Percentiles rank a stretch among this genome's conserved stretches.
Conservation (phyloP, 1,140 invertebrate genomes). For the Pentalonia nigronervosa region DNA sequence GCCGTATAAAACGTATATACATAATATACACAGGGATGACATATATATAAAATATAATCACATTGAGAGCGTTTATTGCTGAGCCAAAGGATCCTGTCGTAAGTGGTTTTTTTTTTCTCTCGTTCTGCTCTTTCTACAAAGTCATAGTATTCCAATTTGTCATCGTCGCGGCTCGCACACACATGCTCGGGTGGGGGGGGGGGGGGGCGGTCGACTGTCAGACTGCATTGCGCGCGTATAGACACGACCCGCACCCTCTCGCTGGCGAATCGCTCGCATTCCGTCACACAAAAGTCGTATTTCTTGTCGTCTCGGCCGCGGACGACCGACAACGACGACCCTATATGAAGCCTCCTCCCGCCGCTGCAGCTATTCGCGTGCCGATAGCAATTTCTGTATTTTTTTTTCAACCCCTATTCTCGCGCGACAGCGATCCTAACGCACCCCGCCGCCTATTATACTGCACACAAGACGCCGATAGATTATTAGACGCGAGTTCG, state of each 20-base stretch:
- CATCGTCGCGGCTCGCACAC: neutral
- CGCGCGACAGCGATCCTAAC: too few species aligned
- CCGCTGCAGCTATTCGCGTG: neutral
- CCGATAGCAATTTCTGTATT: constrained; percentile 43
- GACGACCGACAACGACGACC: neutral
- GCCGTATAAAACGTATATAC: too few species aligned
- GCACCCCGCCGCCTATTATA: neutral
- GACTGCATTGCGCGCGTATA: neutral
- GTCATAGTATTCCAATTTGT: constrained; percentile 56
- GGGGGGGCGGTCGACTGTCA: neutral
- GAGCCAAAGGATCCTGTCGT: neutral
- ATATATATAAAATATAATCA: neutral
- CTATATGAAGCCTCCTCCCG: too few species aligned
- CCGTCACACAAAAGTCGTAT: constrained; percentile 58
- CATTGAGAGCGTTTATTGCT: neutral
- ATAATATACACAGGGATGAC: too few species aligned
- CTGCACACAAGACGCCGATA: neutral
- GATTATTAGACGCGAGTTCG: neutral
- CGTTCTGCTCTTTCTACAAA: neutral
- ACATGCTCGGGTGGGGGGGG: neutral
- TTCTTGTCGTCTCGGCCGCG: constrained; percentile 12
- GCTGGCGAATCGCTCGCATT: constrained; percentile 38
- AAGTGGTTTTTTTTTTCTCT: neutral
- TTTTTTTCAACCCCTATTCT: neutral
- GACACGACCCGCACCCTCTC: neutral